These are phyloP conservation scores for Xenops minutus DNA, from an alignment of 2,797 vertebrate genomes.

Conservation along the genomic window DNA sequence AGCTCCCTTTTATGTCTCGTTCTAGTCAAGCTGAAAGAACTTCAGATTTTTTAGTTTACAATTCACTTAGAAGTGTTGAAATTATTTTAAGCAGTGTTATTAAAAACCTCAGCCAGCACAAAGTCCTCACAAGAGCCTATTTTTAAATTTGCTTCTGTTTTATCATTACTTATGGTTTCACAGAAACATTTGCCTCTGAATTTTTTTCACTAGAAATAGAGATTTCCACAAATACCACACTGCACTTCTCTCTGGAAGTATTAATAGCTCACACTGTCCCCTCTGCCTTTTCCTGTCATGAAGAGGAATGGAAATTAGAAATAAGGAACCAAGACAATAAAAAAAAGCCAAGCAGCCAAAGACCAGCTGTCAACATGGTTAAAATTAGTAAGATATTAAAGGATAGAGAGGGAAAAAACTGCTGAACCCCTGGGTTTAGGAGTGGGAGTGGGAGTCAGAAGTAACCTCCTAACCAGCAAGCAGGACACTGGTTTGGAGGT, in stretches of 20 bases:
- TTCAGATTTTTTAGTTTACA: background rate
- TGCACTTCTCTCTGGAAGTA: background rate
- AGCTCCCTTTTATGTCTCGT: background rate
- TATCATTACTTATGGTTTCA: background rate
- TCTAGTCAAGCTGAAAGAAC: background rate
- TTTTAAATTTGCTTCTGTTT: background rate
- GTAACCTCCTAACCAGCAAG: background rate
- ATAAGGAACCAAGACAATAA: background rate
- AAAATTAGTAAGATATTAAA: background rate
- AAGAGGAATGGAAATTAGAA: constrained; percentile 38
- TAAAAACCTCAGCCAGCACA: background rate
- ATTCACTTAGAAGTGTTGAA: background rate
- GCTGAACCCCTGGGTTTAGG: background rate
- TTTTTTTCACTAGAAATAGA: background rate
- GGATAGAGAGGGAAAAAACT: background rate
- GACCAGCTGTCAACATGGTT: background rate
- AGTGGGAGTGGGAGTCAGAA: background rate
- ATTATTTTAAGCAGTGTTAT: background rate
- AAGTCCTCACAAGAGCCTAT: background rate
- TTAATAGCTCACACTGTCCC: background rate
- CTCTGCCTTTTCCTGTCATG: background rate
- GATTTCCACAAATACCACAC: background rate
- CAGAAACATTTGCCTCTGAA: background rate
- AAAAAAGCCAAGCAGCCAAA: background rate
- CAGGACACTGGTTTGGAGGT: background rate